These are phyloP conservation scores for Arizona elegans DNA, from an alignment of 2,113 vertebrate species.

Conservation along the genomic window DNA sequence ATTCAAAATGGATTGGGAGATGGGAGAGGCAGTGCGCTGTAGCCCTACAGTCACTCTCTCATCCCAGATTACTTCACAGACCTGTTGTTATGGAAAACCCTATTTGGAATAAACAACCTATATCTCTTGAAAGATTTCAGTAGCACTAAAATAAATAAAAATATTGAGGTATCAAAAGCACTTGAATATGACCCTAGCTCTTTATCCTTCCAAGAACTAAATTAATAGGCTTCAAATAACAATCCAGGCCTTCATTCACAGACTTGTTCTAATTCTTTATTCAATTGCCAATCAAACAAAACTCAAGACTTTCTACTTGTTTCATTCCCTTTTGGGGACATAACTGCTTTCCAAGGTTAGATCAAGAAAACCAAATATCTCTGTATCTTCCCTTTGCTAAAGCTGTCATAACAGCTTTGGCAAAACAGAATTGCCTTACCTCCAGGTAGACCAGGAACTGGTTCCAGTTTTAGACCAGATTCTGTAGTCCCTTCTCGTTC, in stretches of 20 bases:
- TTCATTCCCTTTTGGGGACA: background rate
- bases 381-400: background rate
- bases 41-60: background rate
- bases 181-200: background rate
- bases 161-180: background rate
- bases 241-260: background rate
- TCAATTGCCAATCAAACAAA: background rate
- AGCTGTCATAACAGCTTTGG: background rate
- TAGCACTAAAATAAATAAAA: background rate
- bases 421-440: constrained; percentile 64
- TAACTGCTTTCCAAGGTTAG: background rate
- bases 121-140: background rate
- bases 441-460: constrained; percentile 91
- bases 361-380: background rate
- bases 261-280: background rate
- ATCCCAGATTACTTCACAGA: background rate
- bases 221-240: background rate
- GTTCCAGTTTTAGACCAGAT: constrained; percentile 88
- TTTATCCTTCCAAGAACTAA: background rate
- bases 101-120: background rate
- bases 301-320: background rate
- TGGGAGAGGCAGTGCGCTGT: background rate
- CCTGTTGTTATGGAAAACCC: background rate
- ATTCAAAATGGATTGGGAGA: background rate
- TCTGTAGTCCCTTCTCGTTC: constrained; percentile 85